Base-by-base conservation (phyloP, 2,797 vertebrate species). In the Danio aesculapii region DNA sequence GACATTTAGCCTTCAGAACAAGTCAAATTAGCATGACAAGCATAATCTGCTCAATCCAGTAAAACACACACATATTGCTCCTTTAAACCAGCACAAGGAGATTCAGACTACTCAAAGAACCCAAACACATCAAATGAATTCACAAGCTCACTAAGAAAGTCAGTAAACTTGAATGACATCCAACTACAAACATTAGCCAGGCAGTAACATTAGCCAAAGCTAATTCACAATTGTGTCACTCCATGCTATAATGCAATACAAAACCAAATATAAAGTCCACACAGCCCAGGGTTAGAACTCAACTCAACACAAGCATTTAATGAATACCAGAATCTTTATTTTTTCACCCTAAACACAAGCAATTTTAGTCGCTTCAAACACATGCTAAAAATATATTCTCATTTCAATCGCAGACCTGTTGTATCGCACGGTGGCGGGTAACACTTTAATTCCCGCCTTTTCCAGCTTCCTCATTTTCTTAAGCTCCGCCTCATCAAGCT, bases 391-490 rank as follows among this genome's bases (percentile, higher is more conserved):
- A 30, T 30, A 16, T 21, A 5, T 13, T 64, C 41, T 53, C 12
- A 61, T 39, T 57, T 21, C 61, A 47, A 44, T 66, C 63, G 90
- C 98, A 97, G 91, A 99, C 98, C 98, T 99, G 94, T 91, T 88
- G 68, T 95, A 97, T 85, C 94, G 95, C 86, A 92, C 94, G 0
- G 92, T 91, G 50, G 97, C 96, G 6, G 98, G 96, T 76, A 95
- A 89, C 61, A 94, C 94, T 88, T 92, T 97, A 89, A 99, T 97
- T 52, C 97, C 97, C 21, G 96, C 95, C 91, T 96, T 95, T 88
- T 96, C 90, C 3, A 97, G 91, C 90, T 88, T 95, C 88, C 92
- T 93, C 86, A 96, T 89, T 89, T 91, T 97, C 84, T 74, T 92
- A 69, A 93, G 89, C 85, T 97, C 94, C 79, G 92, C 81, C 21